phyloP scores from a whole-genome alignment of 2,797 vertebrate species.

The Chromis chromis region DNA sequence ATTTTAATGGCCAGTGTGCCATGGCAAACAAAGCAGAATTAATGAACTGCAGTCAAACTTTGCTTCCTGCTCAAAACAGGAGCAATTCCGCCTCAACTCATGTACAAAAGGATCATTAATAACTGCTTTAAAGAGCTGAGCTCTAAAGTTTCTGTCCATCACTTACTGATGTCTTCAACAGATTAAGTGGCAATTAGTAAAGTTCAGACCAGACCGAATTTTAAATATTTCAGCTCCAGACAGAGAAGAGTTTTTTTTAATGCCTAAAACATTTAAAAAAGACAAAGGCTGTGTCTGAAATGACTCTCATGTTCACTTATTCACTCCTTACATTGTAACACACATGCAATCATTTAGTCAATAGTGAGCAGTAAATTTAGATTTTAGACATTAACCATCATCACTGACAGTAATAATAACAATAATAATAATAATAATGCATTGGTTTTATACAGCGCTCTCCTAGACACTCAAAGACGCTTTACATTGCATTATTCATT shows the following conservation, averaged over 20 bases:
- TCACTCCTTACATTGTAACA: too few relatives aligned
- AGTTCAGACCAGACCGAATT: not conserved
- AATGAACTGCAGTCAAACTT: slow-evolving; percentile 7
- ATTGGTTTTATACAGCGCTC: too few relatives aligned
- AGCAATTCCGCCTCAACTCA: not conserved
- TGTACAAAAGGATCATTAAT: not conserved
- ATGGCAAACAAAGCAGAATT: slow-evolving; percentile 20
- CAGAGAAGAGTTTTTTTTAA: not conserved
- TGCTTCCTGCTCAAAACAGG: not conserved
- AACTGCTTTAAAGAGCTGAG: not conserved
- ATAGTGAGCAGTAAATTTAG: not conserved
- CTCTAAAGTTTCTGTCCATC: not conserved
- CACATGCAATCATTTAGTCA: not conserved
- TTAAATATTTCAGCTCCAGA: not conserved
- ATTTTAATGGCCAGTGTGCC: slow-evolving; percentile 13
- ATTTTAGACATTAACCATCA: not conserved
- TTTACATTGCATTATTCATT: too few relatives aligned
- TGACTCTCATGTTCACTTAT: too few relatives aligned
- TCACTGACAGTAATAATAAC: too few relatives aligned
- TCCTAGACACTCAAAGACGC: too few relatives aligned
- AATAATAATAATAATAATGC: too few relatives aligned
- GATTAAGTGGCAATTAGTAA: not conserved
- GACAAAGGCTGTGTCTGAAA: not conserved
- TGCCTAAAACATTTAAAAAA: not conserved
- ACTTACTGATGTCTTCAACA: not conserved